A percentile compares a stretch with the other conserved stretches of the same genome.
Evolutionary conservation across 2,888 invertebrate species (phyloP).

Genomic region (Eudemis profundana): DNA sequence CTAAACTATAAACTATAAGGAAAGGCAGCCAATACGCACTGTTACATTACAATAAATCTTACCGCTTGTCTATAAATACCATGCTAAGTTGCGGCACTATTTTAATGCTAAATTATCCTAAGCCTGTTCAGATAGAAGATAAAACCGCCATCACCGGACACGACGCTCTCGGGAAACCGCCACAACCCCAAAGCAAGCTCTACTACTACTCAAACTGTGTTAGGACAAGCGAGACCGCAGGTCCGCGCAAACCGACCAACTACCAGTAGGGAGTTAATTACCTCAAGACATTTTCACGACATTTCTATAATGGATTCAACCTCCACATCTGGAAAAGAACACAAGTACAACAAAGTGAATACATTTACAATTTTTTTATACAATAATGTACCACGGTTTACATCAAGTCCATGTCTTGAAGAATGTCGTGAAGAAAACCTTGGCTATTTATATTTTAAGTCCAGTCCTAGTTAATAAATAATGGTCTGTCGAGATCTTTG

Average conservation of each 20-base stretch:
- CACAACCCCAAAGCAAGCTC: conserved; percentile 79
- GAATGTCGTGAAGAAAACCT: conserved; percentile 43
- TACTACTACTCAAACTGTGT: conserved; percentile 72
- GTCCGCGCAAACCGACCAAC: conserved; percentile 74
- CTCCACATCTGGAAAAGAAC: conserved; percentile 85
- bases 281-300: conserved; percentile 85
- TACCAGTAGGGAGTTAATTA: conserved; percentile 85
- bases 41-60: conserved; percentile 15
- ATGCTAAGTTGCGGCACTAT: conserved; percentile 43
- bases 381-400: conserved; percentile 79
- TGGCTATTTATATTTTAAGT: conserved; percentile 20
- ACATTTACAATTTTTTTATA: conserved; percentile 62
- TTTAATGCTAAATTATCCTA: conserved; percentile 43
- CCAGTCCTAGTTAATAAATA: not conserved
- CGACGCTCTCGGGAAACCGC: conserved; percentile 61
- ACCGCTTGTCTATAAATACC: conserved; percentile 33
- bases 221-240: conserved; percentile 60
- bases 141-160: conserved; percentile 68
- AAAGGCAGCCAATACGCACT: conserved; percentile 17
- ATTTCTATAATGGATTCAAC: conserved; percentile 84
- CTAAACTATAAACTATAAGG: conserved; percentile 26
- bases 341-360: conserved; percentile 86
- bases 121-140: conserved; percentile 45
- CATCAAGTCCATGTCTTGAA: conserved; percentile 80
- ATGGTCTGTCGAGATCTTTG: not conserved